phyloP scores from a whole-genome alignment of 1,140 invertebrate species.

The Diorhabda carinulata region DNA sequence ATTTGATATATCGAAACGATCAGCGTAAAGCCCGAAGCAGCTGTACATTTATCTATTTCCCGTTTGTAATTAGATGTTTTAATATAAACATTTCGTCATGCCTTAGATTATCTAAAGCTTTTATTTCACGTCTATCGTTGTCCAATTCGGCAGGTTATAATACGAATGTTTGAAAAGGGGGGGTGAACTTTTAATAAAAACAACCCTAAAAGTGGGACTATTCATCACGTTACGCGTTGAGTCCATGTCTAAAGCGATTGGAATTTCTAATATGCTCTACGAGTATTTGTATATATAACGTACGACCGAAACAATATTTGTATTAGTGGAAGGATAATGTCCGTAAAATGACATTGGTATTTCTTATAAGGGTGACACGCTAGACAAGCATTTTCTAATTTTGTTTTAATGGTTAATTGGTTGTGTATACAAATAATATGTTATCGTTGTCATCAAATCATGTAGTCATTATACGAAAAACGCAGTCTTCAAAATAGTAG shows the following conservation, averaged over 20 bases:
- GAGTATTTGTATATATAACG: not conserved
- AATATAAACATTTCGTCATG: conserved; percentile 2
- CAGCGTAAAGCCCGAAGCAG: not conserved
- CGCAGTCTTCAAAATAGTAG: too few species aligned
- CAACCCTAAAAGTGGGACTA: not conserved
- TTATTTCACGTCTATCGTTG: not conserved
- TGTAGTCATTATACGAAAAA: too few species aligned
- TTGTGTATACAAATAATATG: too few species aligned
- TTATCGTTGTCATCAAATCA: too few species aligned
- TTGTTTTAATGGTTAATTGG: not conserved
- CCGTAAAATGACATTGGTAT: conserved; percentile 2
- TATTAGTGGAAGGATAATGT: not conserved
- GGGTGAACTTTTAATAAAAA: conserved; percentile 1
- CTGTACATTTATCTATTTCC: not conserved
- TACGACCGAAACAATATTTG: not conserved
- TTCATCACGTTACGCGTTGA: not conserved
- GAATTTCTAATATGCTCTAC: not conserved
- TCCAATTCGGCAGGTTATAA: not conserved
- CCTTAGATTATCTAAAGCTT: conserved; percentile 2
- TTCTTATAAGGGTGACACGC: not conserved
- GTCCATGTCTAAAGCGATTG: not conserved
- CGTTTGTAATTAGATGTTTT: conserved; percentile 2
- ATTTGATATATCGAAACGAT: too few species aligned
- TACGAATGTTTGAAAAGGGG: not conserved
- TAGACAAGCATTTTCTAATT: not conserved